phyloP scores from a whole-genome alignment of 2,113 vertebrate species.

The Phalacrocorax pelagicus region DNA sequence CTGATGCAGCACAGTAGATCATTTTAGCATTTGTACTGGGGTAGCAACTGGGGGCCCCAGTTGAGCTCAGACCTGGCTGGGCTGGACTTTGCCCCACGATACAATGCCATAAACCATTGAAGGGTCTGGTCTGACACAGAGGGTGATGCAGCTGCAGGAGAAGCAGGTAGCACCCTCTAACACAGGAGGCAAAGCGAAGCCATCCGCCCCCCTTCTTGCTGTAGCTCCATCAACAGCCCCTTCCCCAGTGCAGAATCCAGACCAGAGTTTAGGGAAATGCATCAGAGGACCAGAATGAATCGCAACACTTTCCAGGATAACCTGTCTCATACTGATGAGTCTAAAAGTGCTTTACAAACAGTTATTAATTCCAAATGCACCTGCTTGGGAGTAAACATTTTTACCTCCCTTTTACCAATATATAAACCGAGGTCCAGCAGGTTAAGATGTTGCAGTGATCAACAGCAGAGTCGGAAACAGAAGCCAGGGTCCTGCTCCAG shows the following conservation, averaged over 20 bases:
- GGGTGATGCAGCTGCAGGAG: neutral
- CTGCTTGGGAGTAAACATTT: neutral
- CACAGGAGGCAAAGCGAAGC: neutral
- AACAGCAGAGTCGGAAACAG: neutral
- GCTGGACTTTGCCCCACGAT: neutral
- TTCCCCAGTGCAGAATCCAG: neutral
- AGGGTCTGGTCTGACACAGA: fast-evolving
- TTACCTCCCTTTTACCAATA: neutral
- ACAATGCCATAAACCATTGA: neutral
- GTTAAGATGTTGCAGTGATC: neutral
- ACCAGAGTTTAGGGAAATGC: neutral
- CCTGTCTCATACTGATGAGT: neutral
- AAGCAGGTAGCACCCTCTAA: neutral
- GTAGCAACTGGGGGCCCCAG: neutral
- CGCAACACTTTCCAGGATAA: neutral
- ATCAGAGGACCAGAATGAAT: neutral
- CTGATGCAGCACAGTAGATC: neutral
- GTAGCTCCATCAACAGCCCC: neutral
- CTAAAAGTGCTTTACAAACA: neutral
- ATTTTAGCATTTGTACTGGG: neutral
- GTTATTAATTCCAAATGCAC: neutral
- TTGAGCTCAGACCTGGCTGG: neutral
- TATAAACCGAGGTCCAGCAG: neutral
- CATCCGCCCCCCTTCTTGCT: neutral
- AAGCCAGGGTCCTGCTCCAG: neutral